phyloP scores from a whole-genome alignment of 2,888 invertebrate species.

The Agrochola circellaris region DNA sequence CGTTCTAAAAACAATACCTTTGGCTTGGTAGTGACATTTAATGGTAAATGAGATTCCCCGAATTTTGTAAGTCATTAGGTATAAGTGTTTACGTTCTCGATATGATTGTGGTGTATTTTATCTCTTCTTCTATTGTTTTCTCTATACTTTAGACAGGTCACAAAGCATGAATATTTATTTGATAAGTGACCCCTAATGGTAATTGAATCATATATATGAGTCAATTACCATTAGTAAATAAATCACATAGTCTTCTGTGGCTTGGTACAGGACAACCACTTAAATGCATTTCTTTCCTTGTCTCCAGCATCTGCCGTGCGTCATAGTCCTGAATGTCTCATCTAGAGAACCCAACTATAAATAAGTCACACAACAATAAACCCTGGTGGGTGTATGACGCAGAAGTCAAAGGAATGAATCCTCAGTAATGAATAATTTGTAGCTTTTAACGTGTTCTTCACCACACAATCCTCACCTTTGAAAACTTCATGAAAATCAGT shows the following conservation, averaged over 20 bases:
- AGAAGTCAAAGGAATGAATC: conserved; percentile 7
- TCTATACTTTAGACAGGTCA: neutral
- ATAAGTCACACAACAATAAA: neutral
- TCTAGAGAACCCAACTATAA: neutral
- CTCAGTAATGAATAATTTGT: conserved; percentile 6
- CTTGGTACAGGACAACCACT: conserved; percentile 6
- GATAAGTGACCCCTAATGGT: too few relatives aligned
- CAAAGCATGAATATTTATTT: neutral
- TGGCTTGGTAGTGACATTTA: conserved; percentile 16
- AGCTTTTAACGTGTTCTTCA: neutral
- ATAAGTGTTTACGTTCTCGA: conserved; percentile 2
- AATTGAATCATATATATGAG: too few relatives aligned
- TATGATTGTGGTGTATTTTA: neutral
- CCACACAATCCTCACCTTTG: too few relatives aligned
- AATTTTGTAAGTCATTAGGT: conserved; percentile 12
- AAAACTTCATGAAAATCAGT: too few relatives aligned
- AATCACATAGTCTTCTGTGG: conserved; percentile 12
- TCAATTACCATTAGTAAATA: conserved; percentile 8
- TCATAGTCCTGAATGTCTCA: conserved; percentile 9
- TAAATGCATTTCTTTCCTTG: conserved; percentile 23
- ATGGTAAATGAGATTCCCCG: neutral
- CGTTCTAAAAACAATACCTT: conserved; percentile 13
- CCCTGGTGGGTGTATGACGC: conserved; percentile 7
- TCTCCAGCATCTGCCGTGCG: conserved; percentile 5
- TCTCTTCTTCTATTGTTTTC: conserved; percentile 5